A percentile compares a stretch with the other conserved stretches of the same genome.
Evolutionary conservation across 2,888 invertebrate species (phyloP).

Genomic region (Ectemnius continuus): DNA sequence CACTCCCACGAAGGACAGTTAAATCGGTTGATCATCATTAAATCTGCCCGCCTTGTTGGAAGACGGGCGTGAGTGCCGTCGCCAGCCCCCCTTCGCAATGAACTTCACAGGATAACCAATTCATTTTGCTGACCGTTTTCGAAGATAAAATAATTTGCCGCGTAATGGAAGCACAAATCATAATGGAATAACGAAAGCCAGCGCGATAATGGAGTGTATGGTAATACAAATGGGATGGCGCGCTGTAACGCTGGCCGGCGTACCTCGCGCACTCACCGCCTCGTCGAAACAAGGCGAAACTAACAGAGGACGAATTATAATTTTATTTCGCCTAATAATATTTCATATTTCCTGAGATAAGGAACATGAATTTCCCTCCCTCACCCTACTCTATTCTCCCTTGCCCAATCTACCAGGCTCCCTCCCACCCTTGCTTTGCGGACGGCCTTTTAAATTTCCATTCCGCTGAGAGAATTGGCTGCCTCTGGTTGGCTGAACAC

Average conservation of each 20-base stretch:
- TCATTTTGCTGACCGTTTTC: conserved; percentile 14
- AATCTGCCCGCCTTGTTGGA: conserved; percentile 15
- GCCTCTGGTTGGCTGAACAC: conserved; percentile 21
- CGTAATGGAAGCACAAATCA: conserved; percentile 22
- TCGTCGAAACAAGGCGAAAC: conserved; percentile 5
- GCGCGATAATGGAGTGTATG: conserved; percentile 35
- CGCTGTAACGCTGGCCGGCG: conserved; percentile 24
- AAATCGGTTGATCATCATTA: conserved; percentile 11
- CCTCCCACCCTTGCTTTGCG: conserved; percentile 15
- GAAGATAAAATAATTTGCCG: conserved; percentile 35
- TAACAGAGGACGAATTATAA: conserved; percentile 30
- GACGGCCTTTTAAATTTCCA: conserved; percentile 40
- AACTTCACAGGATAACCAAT: conserved; percentile 16
- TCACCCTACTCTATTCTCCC: conserved; percentile 7
- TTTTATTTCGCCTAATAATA: conserved; percentile 35
- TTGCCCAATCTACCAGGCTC: background rate
- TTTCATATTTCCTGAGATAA: conserved; percentile 30
- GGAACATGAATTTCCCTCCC: background rate
- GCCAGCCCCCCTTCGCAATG: background rate
- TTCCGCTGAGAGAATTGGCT: conserved; percentile 44
- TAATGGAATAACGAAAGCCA: conserved; percentile 46
- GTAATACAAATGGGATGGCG: conserved; percentile 11
- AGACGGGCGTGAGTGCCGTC: background rate
- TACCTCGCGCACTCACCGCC: background rate
- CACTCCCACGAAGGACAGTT: conserved; percentile 34